phyloP scores from a whole-genome alignment of 2,888 invertebrate genomes.

The Apeira syringaria region DNA sequence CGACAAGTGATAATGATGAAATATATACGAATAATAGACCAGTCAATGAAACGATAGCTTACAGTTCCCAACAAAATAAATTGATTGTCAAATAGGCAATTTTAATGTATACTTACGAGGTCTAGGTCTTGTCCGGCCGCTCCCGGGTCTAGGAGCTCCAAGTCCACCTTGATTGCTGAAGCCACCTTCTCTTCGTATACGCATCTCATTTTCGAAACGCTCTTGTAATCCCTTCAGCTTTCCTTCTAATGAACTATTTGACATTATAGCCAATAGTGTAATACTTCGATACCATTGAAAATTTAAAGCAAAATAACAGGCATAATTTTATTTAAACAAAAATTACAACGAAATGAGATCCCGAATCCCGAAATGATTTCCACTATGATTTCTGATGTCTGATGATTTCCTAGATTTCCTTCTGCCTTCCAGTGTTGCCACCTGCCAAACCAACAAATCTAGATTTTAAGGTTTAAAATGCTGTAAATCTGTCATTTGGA shows the following conservation, averaged over 20 bases:
- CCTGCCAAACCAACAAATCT: too few relatives aligned
- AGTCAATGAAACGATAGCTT: too few relatives aligned
- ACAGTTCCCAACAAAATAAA: too few relatives aligned
- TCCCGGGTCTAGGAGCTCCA: constrained; percentile 76
- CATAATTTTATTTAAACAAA: constrained; percentile 67
- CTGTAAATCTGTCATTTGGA: too few relatives aligned
- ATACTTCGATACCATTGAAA: constrained; percentile 54
- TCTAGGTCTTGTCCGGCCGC: constrained; percentile 83
- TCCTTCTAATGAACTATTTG: constrained; percentile 89
- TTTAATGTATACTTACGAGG: constrained; percentile 87
- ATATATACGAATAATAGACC: too few relatives aligned
- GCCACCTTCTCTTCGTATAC: constrained; percentile 86
- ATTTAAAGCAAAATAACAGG: constrained; percentile 58
- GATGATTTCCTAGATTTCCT: too few relatives aligned
- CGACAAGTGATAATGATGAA: too few relatives aligned
- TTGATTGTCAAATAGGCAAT: too few relatives aligned
- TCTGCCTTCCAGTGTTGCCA: too few relatives aligned
- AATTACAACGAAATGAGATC: constrained; percentile 68
- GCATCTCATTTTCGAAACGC: constrained; percentile 86
- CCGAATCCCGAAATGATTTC: too few relatives aligned
- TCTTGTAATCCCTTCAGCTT: constrained; percentile 93
- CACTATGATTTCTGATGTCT: too few relatives aligned
- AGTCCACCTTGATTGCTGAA: constrained; percentile 83
- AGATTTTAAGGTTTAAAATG: too few relatives aligned
- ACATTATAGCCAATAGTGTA: constrained; percentile 79